These are phyloP conservation scores for Liposcelis brunnea DNA, from an alignment of 2,888 invertebrate genomes.

Conservation along the genomic window DNA sequence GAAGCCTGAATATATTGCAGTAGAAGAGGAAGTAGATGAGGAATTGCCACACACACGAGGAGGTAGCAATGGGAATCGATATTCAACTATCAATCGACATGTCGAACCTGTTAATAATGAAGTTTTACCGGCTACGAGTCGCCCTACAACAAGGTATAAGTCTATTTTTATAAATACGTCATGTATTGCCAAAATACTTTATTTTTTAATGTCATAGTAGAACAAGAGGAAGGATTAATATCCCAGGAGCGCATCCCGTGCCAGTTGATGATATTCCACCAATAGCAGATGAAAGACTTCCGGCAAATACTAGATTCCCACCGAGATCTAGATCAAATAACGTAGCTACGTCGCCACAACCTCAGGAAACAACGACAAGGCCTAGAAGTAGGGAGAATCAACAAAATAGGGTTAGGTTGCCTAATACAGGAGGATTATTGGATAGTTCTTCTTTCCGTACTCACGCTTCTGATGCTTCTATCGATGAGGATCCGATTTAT, in stretches of 20 bases:
- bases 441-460: slow-evolving; percentile 72
- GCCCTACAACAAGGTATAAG: too few species aligned
- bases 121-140: slow-evolving; percentile 32
- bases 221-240: slow-evolving; percentile 10
- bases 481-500: slow-evolving; percentile 29
- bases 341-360: slow-evolving; percentile 24
- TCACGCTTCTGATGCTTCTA: slow-evolving; percentile 37
- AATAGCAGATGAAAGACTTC: slow-evolving; percentile 38
- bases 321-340: slow-evolving; percentile 34
- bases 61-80: slow-evolving; percentile 20
- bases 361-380: slow-evolving; percentile 30
- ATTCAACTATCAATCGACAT: slow-evolving; percentile 27
- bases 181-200: neutral
- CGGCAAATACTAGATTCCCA: slow-evolving; percentile 72
- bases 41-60: slow-evolving; percentile 20
- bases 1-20: slow-evolving; percentile 18
- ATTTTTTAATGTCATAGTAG: neutral
- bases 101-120: slow-evolving; percentile 45
- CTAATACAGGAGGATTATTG: slow-evolving; percentile 54
- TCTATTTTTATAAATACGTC: too few species aligned
- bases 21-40: too few species aligned
- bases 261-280: slow-evolving; percentile 7
- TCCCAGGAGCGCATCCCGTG: neutral
- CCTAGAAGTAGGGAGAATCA: slow-evolving; percentile 21
- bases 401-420: slow-evolving; percentile 11